Evolutionary conservation across 2,888 invertebrate genomes (phyloP), one percentile per base, ranked within the genome.

Genomic region (Leptopilina drosophilae): DNA sequence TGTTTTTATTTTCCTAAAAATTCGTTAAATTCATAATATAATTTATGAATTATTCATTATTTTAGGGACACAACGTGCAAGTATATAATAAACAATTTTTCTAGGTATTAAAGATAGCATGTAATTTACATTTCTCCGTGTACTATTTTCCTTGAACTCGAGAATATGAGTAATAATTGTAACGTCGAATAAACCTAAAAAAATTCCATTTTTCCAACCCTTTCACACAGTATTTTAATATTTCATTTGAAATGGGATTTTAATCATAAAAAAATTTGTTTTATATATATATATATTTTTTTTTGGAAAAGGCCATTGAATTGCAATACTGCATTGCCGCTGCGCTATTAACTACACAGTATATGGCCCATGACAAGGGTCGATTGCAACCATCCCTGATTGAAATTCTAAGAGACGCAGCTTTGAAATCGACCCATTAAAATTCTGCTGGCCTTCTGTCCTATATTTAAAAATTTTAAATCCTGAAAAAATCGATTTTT

Each of bases 291-390:
- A n/a, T 59, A 20, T 62, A 9, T 9, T 9, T 14, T n/a, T n/a
- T n/a, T 9, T 46, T 5, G 7, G 7, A 42, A 69, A 26, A 69
- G 53, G 49, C 53, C 69, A 53, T 69, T 69, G 69, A 69, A 69
- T 69, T 69, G 62, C 14, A 49, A 69, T 49, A 53, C 53, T 53
- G 69, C 69, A 69, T 69, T 69, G 53, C 69, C 46, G 46, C 69
- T 69, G 69, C 69, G 53, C 69, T 62, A 62, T 69, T 69, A 53
- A 69, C 69, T 69, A 26, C 69, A 69, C 26, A 69, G 69, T 69
- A 53, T 69, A 26, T 69, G 69, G 69, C 69, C 69, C 49, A 69
- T 69, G 53, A 69, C 26, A 53, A 53, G 69, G 69, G 69, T 69
- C 69, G 69, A 69, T 69, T 69, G 69, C 49, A 69, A n/a, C 67